Base-by-base conservation (phyloP, 2,888 invertebrate species). In the Oscheius sp. region DNA sequence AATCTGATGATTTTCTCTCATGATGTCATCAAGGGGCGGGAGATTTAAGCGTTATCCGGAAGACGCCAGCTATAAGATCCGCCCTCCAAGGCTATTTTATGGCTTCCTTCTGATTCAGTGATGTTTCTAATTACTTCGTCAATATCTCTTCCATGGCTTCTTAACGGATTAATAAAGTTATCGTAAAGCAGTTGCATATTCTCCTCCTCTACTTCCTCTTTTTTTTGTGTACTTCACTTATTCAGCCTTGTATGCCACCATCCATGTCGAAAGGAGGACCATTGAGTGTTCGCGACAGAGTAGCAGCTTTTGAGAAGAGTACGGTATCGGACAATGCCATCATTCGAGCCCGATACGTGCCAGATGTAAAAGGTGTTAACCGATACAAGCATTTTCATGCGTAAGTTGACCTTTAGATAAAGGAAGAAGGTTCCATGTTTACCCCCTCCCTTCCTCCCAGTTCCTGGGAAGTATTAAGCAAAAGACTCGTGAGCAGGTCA, bases 371-470 rank as follows among this genome's bases (percentile, higher is more conserved):
- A 9, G 83, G 83, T 9, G 71, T 84, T 45, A 80, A 83, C 56
- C 73, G 83, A 30, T 83, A 80, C 65, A 79, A 76, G 49, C 81
- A 84, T 66, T 84, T 84, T 70, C 78, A 82, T 68, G 75, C 72
- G 83, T 83, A 66, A 26, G 57, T 66, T 56, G 4, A 24, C 3
- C 47, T 47, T 47, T 20, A 36, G 8, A 14, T 36, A 36, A 14
- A 36, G 36, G 36, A 14, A 36, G 14, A 36, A 14, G 22, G 17
- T 20, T 4, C 6, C 49, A 14, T 22, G 24, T 20, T 51, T 51
- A 26, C 30, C 30, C 26, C 28, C 20, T 54, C 33, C 33, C 17
- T 54, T 36, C 33, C 36, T 20, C 28, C 17, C 44, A 59, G 59
- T n/a, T n/a, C n/a, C n/a, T n/a, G n/a, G n/a, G n/a, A n/a, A n/a